Percentiles rank a stretch among this genome's conserved stretches.
These are phyloP conservation scores for Yponomeuta evonymella DNA, from an alignment of 2,888 invertebrate genomes.

Conservation along the genomic window DNA sequence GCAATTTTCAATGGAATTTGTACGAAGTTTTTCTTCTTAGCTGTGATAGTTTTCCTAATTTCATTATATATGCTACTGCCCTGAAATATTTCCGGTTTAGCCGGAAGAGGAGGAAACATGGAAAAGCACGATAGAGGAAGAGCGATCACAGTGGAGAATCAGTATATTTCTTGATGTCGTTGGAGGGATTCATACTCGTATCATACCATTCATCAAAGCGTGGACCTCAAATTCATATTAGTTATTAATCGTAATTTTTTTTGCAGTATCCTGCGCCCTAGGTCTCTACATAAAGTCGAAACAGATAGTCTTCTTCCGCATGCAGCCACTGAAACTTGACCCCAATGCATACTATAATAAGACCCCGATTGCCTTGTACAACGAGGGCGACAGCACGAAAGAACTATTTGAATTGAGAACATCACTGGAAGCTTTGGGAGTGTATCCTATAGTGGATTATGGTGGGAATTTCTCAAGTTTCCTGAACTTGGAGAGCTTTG, in stretches of 20 bases:
- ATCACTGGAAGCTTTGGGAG: slow-evolving; percentile 56
- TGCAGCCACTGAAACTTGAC: slow-evolving; percentile 78
- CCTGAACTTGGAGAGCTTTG: slow-evolving; percentile 79
- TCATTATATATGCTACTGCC: no score
- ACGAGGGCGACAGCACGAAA: slow-evolving; percentile 59
- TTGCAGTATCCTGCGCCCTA: slow-evolving; percentile 78
- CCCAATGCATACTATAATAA: slow-evolving; percentile 77
- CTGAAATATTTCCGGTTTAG: no score
- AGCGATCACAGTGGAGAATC: no score
- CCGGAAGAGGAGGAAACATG: no score
- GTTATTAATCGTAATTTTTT: slow-evolving; percentile 5
- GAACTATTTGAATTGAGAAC: slow-evolving; percentile 55
- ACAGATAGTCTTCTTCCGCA: slow-evolving; percentile 78
- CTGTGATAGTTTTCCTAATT: no score
- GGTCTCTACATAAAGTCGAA: slow-evolving; percentile 80
- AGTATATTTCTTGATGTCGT: no score
- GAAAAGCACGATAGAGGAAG: no score
- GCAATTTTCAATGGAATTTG: no score
- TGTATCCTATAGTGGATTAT: slow-evolving; percentile 68
- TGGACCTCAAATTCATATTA: background rate
- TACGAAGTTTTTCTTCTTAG: no score
- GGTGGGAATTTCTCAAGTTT: slow-evolving; percentile 81
- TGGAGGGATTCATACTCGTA: no score
- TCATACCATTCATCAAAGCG: no score
- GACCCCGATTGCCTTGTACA: slow-evolving; percentile 79